Evolutionary conservation across 2,797 vertebrate genomes (phyloP), one percentile per base, ranked within the genome.

Genomic region (Chanos chanos): DNA sequence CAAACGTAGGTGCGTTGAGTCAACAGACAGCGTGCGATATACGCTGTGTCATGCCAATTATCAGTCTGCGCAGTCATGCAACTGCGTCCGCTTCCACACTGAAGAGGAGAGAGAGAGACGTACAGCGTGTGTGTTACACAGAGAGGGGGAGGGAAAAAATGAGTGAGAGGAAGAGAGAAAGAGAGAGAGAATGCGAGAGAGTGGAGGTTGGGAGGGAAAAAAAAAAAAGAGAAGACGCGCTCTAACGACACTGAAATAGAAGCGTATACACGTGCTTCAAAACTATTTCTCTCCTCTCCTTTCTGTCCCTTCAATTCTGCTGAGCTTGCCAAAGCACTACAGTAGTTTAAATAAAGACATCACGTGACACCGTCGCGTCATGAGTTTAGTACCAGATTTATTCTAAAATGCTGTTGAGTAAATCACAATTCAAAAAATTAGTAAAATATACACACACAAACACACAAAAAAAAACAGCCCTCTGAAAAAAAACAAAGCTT

Each of bases 31-130:
- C n/a, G n/a, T n/a, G n/a, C n/a, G n/a, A n/a, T n/a, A n/a, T n/a
- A n/a, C n/a, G n/a, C n/a, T n/a, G n/a, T n/a, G n/a, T n/a, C n/a
- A n/a, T n/a, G n/a, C n/a, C n/a, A n/a, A n/a, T n/a, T n/a, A n/a
- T n/a, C n/a, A n/a, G n/a, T n/a, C n/a, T n/a, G n/a, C n/a, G n/a
- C n/a, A n/a, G n/a, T n/a, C n/a, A n/a, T n/a, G 31, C 30, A 50
- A 61, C 4, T 7, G n/a, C 21, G 55, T 80, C 70, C 79, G 22
- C 25, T 77, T 47, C 0, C 24, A 13, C 18, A 80, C 77, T 81
- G 67, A 47, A 24, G 1, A 34, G 43, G 60, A 28, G 54, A 49
- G 3, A 67, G 8, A 24, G 0, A 55, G 1, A 25, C 4, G n/a
- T 36, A 4, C 25, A 22, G n/a, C 9, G 22, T 45, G 31, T 21